Base-by-base conservation (phyloP, 2,797 vertebrate genomes). In the Gallinago nigripennis region DNA sequence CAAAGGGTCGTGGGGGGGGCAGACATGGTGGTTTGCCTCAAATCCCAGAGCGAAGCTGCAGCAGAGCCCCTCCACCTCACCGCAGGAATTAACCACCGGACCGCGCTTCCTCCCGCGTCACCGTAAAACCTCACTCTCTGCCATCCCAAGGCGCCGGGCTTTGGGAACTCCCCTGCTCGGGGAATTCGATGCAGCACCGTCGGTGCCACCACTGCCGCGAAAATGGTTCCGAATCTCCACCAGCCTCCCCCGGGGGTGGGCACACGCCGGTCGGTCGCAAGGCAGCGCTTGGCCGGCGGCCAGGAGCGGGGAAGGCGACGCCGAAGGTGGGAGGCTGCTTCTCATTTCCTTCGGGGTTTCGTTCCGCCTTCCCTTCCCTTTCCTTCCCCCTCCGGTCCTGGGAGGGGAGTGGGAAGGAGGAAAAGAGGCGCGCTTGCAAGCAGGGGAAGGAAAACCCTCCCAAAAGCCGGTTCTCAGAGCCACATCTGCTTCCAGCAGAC, bases 181-280 rank as follows among this genome's bases (percentile, higher is more conserved):
- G n/a, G 66, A 28, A 7, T 20, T 28, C 2, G 3, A 31, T 2
- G 18, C 3, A 4, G 77, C 1, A 0, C 28, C 2, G 0, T 18
- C 3, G 0, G 25, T 33, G 31, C 21, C 1, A 1, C 53, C 21
- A 20, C 43, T 8, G 17, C 43, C 21, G 6, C 19, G 24, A 57
- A 41, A 25, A 23, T 8, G 0, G 45, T 2, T 1, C 87, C 2
- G 0, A n/a, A 69, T 20, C 72, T 41, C 51, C 9, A 1, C 63
- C 28, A 9, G 19, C 50, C 50, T 57, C 20, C 25, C 25, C 25
- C 3, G 2, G 23, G 1, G 3, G 50, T n/a, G 7, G 3, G 39
- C 9, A 1, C 70, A 31, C 11, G 2, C 35, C 39, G 13, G 39
- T 39, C 7, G 9, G 48, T 43, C 63, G 28, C 23, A 7, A 87